Evolutionary conservation across 2,888 invertebrate genomes (phyloP).

Genomic region (Drosophila pseudotakahashii): DNA sequence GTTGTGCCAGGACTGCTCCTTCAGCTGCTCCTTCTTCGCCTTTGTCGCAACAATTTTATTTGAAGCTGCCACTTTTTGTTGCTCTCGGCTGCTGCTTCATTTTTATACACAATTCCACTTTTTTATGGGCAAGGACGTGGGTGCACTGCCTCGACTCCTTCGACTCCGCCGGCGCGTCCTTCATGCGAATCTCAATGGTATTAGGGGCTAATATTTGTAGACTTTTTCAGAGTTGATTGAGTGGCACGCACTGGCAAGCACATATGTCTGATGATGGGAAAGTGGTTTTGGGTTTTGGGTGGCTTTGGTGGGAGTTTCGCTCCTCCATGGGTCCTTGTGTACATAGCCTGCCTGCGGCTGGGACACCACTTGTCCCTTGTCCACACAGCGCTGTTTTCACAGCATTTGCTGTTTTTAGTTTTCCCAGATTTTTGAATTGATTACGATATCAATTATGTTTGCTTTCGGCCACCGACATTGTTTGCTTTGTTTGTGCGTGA

Average conservation of each 20-base stretch:
- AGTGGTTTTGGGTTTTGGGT: constrained; percentile 10
- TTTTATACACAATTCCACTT: constrained; percentile 79
- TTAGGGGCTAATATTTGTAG: constrained; percentile 81
- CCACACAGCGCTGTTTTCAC: constrained; percentile 60
- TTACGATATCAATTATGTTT: constrained; percentile 83
- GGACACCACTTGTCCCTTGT: constrained; percentile 31
- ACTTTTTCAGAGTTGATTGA: constrained; percentile 78
- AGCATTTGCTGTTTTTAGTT: constrained; percentile 79
- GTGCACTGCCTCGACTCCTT: constrained; percentile 34
- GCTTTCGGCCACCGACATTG: constrained; percentile 72
- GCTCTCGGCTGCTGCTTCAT: constrained; percentile 67
- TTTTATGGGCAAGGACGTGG: constrained; percentile 64
- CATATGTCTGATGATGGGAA: constrained; percentile 35
- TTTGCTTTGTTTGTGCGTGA: constrained; percentile 73
- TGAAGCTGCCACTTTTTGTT: constrained; percentile 76
- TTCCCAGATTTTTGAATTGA: constrained; percentile 81
- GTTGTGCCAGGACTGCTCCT: constrained; percentile 67
- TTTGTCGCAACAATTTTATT: constrained; percentile 81
- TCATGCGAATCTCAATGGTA: constrained; percentile 76
- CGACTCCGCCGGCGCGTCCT: too few species aligned
- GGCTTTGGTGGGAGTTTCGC: constrained; percentile 4
- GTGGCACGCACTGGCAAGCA: constrained; percentile 77
- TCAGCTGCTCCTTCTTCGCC: constrained; percentile 59
- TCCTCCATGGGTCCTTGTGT: constrained; percentile 52
- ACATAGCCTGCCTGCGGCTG: constrained; percentile 69